Conservation (phyloP, 2,113 vertebrate species). For the Misgurnus mizolepis region DNA sequence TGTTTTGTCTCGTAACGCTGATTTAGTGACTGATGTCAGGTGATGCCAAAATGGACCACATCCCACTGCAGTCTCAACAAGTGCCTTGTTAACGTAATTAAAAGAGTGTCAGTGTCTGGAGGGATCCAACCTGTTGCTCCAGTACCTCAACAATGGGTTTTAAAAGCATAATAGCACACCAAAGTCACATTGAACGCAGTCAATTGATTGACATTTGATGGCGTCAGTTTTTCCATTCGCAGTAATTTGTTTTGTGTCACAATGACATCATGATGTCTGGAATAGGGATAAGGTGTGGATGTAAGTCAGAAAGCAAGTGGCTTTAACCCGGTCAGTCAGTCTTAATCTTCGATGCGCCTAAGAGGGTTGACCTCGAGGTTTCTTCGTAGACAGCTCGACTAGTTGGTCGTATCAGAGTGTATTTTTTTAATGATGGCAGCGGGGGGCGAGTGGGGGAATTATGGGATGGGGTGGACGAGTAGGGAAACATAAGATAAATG, state of each 20-base stretch:
- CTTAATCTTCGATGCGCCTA: background rate
- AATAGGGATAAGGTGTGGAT: background rate
- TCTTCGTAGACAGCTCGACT: conserved; percentile 58
- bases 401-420: conserved; percentile 67
- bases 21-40: conserved; percentile 21
- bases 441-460: conserved; percentile 6
- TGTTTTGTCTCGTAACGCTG: conserved; percentile 17
- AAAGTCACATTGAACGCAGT: background rate
- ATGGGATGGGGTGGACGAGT: conserved; percentile 49
- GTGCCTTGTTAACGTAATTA: conserved; percentile 3
- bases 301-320: background rate
- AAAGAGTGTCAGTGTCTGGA: background rate
- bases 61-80: conserved; percentile 17
- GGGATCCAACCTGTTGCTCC: conserved; percentile 3
- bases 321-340: conserved; percentile 3
- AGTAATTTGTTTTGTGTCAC: background rate
- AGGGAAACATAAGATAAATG: conserved; percentile 73
- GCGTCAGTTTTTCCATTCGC: background rate
- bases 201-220: background rate
- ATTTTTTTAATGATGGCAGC: conserved; percentile 66
- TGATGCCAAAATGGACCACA: conserved; percentile 21
- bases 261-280: conserved; percentile 1
- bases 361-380: conserved; percentile 53
- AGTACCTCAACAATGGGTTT: background rate
- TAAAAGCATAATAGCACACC: background rate